phyloP scores from a whole-genome alignment of 2,888 invertebrate species.

The Sturmia bella region DNA sequence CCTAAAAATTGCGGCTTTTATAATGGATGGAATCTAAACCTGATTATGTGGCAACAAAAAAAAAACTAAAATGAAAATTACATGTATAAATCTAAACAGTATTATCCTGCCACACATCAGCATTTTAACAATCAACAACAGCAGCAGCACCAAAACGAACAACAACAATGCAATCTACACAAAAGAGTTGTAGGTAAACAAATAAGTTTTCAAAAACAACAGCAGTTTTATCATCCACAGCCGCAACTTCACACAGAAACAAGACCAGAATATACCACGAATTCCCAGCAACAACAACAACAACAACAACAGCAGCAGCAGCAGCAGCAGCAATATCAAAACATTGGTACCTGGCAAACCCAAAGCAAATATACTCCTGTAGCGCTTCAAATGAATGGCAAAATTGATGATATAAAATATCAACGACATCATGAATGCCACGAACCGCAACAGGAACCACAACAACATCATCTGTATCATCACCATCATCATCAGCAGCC shows the following conservation, averaged over 20 bases:
- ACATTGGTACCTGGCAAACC: conserved; percentile 56
- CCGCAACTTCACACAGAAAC: conserved; percentile 42
- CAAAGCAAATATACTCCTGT: conserved; percentile 29
- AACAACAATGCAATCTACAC: conserved; percentile 61
- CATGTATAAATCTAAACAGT: conserved; percentile 70
- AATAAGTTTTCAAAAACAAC: conserved; percentile 48
- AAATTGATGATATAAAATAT: conserved; percentile 63
- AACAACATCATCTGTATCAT: conserved; percentile 24
- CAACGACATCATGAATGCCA: conserved; percentile 56
- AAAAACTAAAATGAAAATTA: conserved; percentile 39
- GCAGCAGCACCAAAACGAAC: conserved; percentile 66
- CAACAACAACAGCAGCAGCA: conserved; percentile 38
- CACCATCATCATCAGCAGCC: conserved; percentile 36
- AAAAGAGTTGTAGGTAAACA: conserved; percentile 62
- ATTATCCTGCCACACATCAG: conserved; percentile 77
- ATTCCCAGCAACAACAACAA: conserved; percentile 46
- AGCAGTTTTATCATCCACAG: conserved; percentile 32
- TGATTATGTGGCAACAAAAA: conserved; percentile 28
- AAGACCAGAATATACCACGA: conserved; percentile 33
- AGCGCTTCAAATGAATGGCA: conserved; percentile 47
- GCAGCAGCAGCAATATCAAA: conserved; percentile 67
- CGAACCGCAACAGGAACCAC: conserved; percentile 39
- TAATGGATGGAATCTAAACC: conserved; percentile 51
- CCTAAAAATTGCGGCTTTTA: conserved; percentile 63
- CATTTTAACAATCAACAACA: conserved; percentile 68